Evolutionary conservation across 2,113 vertebrate genomes (phyloP).

Genomic region (Gila orcuttii): DNA sequence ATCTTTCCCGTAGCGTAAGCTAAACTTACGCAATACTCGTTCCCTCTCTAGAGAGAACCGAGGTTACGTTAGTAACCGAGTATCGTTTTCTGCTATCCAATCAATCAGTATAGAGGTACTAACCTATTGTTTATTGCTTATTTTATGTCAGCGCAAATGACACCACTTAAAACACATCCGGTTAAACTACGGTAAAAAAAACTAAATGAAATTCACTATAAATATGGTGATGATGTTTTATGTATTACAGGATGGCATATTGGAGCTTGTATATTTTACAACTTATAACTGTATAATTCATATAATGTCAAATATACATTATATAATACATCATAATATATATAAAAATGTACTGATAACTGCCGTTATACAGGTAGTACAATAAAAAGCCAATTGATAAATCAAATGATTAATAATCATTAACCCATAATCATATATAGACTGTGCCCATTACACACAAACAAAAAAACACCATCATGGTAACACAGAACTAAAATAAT

Average conservation of each 20-base stretch:
- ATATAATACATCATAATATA: not conserved
- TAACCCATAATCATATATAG: not conserved
- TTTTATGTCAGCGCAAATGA: not conserved
- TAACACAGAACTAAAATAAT: not conserved
- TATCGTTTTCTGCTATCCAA: conserved; percentile 5
- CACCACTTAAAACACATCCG: not conserved
- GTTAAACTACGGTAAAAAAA: not conserved
- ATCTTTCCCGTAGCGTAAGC: too few species aligned
- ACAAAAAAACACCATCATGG: not conserved
- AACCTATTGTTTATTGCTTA: not conserved
- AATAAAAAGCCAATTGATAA: not conserved
- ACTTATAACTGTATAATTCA: not conserved
- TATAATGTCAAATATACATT: not conserved
- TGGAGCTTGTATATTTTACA: not conserved
- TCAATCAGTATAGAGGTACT: not conserved
- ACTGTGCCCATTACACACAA: not conserved
- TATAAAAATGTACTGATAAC: not conserved
- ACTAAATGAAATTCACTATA: not conserved
- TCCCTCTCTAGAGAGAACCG: too few species aligned
- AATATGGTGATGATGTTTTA: not conserved
- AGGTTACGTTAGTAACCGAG: too few species aligned
- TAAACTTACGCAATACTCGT: too few species aligned
- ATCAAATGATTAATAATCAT: not conserved
- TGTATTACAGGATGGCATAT: not conserved
- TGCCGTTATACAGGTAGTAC: not conserved